Base-by-base conservation (phyloP, 2,113 vertebrate genomes). In the Chaenocephalus aceratus region DNA sequence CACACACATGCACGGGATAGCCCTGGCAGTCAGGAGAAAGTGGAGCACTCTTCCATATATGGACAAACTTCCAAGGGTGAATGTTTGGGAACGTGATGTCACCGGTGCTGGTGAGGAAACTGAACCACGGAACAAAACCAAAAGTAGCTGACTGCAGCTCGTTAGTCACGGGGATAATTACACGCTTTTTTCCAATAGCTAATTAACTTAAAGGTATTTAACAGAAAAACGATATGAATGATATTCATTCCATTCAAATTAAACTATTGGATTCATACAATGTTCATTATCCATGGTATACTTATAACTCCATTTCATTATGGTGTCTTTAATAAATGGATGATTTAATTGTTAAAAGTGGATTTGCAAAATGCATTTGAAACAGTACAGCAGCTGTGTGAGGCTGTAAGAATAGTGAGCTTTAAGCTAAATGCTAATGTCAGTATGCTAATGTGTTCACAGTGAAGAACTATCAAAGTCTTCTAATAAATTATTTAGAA, bases 31-130 rank as follows among this genome's bases (percentile, higher is more conserved):
- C 69, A 63, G 89, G 85, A 78, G 92, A 91, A 91, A 91, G 86
- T 89, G 49, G 83, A 86, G 73, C 56, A 59, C 91, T 85, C 89
- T 91, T 94, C 95, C 95, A 83, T 90, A 90, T 88, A 92, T 86
- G 94, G 94, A 93, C 88, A 95, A 93, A 91, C 92, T 90, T 93
- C 90, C 90, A 93, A 90, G 79, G 53, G 77, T 81, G 83, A 92
- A 87, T 90, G 92, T 94, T 94, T 92, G 86, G 92, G 89, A 89
- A 92, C 86, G 92, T 95, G 95, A 95, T 92, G 95, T 95, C 95
- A 95, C 51, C 70, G 68, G 0, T 18, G 64, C 73, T n/a, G 51
- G 49, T 63, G 72, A 65, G 36, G 15, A 56, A 53, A 53, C 14
- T 14, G 48, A 2, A 16, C 2, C 18, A 26, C 5, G 10, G 82